These are phyloP conservation scores for Ginglymostoma cirratum DNA, from an alignment of 2,113 vertebrate species.

Conservation along the genomic window DNA sequence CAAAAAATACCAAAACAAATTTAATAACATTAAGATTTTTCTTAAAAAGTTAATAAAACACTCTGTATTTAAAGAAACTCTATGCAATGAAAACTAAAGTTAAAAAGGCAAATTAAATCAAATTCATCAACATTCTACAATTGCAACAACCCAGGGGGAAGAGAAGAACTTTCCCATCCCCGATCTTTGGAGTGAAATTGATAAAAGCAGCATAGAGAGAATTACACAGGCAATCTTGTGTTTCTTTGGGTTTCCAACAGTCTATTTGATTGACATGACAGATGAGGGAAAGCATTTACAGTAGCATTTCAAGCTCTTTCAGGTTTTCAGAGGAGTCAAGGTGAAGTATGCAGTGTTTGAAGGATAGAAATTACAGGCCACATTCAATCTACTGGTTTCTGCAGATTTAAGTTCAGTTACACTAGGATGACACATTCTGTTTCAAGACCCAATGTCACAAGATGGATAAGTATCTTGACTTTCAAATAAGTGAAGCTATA, in stretches of 20 bases:
- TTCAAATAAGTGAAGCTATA: background rate
- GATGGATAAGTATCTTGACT: background rate
- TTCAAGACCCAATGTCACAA: background rate
- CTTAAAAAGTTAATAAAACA: conserved; percentile 47
- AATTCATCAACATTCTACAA: conserved; percentile 38
- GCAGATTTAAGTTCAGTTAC: background rate
- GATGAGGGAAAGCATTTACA: background rate
- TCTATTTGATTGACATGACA: conserved; percentile 44
- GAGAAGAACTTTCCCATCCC: background rate
- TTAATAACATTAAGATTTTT: conserved; percentile 54
- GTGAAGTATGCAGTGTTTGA: background rate
- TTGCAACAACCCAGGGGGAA: background rate
- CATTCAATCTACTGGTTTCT: background rate
- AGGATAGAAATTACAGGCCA: background rate
- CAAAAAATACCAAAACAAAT: conserved; percentile 49
- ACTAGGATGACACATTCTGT: background rate
- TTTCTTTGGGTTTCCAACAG: conserved; percentile 40
- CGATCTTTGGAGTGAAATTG: background rate
- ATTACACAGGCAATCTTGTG: conserved; percentile 41
- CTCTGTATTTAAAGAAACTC: conserved; percentile 55
- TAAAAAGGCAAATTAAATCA: conserved; percentile 44
- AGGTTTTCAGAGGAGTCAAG: background rate
- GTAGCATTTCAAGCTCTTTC: background rate
- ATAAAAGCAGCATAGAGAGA: background rate
- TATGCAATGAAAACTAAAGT: conserved; percentile 54